Base-by-base conservation (phyloP, 2,888 invertebrate genomes). In the Rhamnusium bicolor region DNA sequence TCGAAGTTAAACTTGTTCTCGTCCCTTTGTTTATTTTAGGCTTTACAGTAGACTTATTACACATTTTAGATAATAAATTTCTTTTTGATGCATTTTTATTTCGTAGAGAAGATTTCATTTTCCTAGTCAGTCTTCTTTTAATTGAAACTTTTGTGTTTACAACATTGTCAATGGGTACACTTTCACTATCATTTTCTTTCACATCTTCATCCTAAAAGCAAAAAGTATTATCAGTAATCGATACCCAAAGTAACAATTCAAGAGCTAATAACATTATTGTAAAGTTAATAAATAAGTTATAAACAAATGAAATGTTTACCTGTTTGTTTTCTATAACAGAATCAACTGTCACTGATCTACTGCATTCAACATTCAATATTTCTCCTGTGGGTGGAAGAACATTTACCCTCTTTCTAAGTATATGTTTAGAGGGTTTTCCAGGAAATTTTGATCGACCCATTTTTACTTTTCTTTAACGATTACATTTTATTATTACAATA, bases 381-480 rank as follows among this genome's bases (percentile, higher is more conserved):
- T 86, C 85, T 76, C 84, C 83, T 78, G 84, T 83, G 77, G 87
- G 83, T 85, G 92, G 92, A 88, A 94, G 90, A 87, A 95, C 94
- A 90, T 94, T 94, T 86, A 95, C 92, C 89, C 95, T 93, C 89
- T 94, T 95, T 91, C 94, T 93, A 90, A 94, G 94, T 88, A 94
- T 93, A 90, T 94, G 93, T 91, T 95, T 95, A 84, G 94, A 93
- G 88, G 95, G 95, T 91, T 95, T 95, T 87, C 95, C 95, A 87
- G 95, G 95, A 92, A 95, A 95, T 91, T 93, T 93, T 89, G 93
- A 93, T 90, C 93, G 92, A 90, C 93, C 93, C 94, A 94, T 94
- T 84, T 86, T 85, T 74, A 53, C 67, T 73, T 75, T 72, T 74
- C 76, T 78, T 79, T 81, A 76, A 76, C 71, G 81, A 78, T 85